These are phyloP conservation scores for Cynocephalus volans DNA, from an alignment of 2,113 vertebrate genomes.

Conservation along the genomic window DNA sequence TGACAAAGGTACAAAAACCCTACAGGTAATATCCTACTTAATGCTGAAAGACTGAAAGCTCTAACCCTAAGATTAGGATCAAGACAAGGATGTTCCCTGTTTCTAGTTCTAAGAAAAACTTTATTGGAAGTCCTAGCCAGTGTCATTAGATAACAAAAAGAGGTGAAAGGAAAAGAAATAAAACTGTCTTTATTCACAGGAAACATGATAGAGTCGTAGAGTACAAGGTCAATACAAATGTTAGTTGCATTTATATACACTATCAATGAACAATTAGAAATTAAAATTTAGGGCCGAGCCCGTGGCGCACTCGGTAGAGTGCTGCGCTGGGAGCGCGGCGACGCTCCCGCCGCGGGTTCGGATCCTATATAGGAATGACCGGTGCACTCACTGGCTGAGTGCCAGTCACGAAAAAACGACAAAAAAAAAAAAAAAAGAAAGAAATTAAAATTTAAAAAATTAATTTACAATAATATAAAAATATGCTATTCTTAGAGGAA, in stretches of 20 bases:
- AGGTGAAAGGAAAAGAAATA: neutral
- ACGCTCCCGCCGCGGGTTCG: too few relatives aligned
- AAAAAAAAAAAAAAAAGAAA: too few relatives aligned
- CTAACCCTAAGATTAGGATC: neutral
- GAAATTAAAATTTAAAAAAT: neutral
- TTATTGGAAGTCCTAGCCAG: neutral
- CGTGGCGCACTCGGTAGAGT: too few relatives aligned
- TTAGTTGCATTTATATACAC: neutral
- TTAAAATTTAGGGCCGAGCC: slow-evolving; percentile 18
- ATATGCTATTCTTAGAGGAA: neutral
- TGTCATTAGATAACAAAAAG: neutral
- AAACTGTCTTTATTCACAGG: neutral
- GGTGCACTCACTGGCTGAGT: too few relatives aligned
- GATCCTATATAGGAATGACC: too few relatives aligned
- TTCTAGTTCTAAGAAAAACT: neutral
- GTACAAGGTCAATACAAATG: too few relatives aligned
- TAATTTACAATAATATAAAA: neutral
- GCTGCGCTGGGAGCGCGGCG: too few relatives aligned
- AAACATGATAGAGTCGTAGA: neutral
- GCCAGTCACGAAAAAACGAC: too few relatives aligned
- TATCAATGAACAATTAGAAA: neutral
- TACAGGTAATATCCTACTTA: neutral
- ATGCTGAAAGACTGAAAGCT: neutral
- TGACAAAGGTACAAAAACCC: neutral
- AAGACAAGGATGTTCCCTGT: neutral